These are phyloP conservation scores for Speoplatyrhinus poulsoni DNA, from an alignment of 2,113 vertebrate genomes.

Conservation along the genomic window DNA sequence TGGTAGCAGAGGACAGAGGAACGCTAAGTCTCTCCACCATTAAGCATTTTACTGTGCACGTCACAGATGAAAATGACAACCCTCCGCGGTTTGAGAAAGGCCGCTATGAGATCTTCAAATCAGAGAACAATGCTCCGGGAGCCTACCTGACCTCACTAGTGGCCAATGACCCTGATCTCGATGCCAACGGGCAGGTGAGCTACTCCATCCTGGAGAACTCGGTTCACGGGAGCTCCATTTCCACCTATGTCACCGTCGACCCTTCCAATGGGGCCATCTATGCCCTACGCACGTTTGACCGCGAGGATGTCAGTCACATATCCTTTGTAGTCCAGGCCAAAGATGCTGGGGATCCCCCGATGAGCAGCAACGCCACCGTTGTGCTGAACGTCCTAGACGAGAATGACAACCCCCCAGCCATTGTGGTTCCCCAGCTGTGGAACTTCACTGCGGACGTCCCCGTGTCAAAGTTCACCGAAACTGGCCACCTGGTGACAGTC, in stretches of 20 bases:
- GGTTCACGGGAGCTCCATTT: conserved; percentile 86
- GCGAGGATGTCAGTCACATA: conserved; percentile 90
- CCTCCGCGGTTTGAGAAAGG: conserved; percentile 91
- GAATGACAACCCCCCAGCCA: conserved; percentile 91
- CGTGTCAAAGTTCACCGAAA: conserved; percentile 84
- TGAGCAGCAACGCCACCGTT: conserved; percentile 86
- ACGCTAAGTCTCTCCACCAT: conserved; percentile 89
- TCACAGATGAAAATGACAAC: conserved; percentile 96
- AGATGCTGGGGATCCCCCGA: conserved; percentile 85
- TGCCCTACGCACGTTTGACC: conserved; percentile 90
- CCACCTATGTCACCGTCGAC: conserved; percentile 93
- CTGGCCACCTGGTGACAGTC: conserved; percentile 82
- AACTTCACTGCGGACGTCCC: conserved; percentile 89
- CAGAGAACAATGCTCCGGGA: conserved; percentile 93
- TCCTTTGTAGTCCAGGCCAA: conserved; percentile 89
- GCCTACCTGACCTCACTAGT: conserved; percentile 88
- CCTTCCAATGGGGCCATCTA: conserved; percentile 93
- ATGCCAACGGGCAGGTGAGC: conserved; percentile 91
- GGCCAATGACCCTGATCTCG: conserved; percentile 91
- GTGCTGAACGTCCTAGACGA: conserved; percentile 90
- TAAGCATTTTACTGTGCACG: conserved; percentile 92
- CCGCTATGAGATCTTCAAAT: conserved; percentile 89
- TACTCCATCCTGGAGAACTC: conserved; percentile 91
- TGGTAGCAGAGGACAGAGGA: conserved; percentile 92
- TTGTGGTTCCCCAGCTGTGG: conserved; percentile 83